Base-by-base conservation (phyloP, 2,888 invertebrate genomes). In the Scrobipalpa atriplicella region DNA sequence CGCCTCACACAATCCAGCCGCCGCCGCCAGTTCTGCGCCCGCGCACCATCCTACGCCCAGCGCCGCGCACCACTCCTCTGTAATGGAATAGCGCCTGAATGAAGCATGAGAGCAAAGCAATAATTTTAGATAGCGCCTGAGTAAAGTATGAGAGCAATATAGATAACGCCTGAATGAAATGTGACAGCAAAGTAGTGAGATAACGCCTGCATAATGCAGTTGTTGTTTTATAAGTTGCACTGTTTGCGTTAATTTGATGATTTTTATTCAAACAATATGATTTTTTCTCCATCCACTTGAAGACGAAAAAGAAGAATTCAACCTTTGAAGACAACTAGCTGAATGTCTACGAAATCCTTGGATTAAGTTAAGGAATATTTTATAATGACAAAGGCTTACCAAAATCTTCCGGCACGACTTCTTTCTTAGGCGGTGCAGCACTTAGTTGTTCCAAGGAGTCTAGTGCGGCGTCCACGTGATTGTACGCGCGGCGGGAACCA, bases 391-490 rank as follows among this genome's bases (percentile, higher is more conserved):
- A 29, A 29, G 29, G 13, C 58, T 39, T 64, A 90, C 90, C 90
- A 18, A 89, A 78, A 72, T 91, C 90, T 0, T 86, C 86, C 0
- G 84, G 83, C 7, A 73, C 67, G 19, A 65, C 52, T 11, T 62
- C 61, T 9, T 13, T 65, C 13, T 67, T 38, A 36, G 68, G 67
- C 36, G 73, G 66, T 10, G 71, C 68, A 13, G 73, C 62, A 13
- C 70, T 67, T 19, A 81, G 76, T 71, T 80, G 84, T 64, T 92
- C 92, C 68, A 94, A 88, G 36, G 94, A 92, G 82, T 95, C 95
- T 10, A 94, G 88, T 19, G 95, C 95, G 68, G 95, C 94, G 77
- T 95, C 95, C 66, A 95, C 94, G 65, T 93, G 94, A 70, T 93
- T 89, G 79, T 89, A 93, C 54, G 94, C 94, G 51, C 94, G 93